Evolutionary conservation across 2,797 vertebrate species (phyloP).

Genomic region (Lutjanus argentimaculatus): DNA sequence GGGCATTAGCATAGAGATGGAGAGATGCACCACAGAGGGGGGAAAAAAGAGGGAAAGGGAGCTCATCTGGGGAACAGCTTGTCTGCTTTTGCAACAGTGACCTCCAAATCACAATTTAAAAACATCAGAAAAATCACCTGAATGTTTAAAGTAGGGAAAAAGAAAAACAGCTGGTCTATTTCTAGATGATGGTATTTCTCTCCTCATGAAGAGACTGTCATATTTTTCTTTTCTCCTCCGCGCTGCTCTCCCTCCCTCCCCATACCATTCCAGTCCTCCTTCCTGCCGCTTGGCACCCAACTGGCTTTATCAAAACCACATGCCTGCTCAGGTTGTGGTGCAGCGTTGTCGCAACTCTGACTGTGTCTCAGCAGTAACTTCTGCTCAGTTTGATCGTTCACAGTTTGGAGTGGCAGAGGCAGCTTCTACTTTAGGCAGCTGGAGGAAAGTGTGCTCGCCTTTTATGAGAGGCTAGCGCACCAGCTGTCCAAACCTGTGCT

Average conservation of each 20-base stretch:
- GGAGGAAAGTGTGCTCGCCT: slow-evolving; percentile 28
- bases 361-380: slow-evolving; percentile 30
- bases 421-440: slow-evolving; percentile 22
- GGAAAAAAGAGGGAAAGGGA: neutral
- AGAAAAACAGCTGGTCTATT: slow-evolving; percentile 29
- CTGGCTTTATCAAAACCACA: slow-evolving; percentile 50
- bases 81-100: slow-evolving; percentile 62
- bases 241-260: neutral
- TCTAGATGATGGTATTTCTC: slow-evolving; percentile 31
- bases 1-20: slow-evolving; percentile 82
- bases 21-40: slow-evolving; percentile 66
- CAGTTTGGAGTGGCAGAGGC: slow-evolving; percentile 40
- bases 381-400: slow-evolving; percentile 50
- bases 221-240: slow-evolving; percentile 2
- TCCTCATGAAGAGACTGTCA: slow-evolving; percentile 4
- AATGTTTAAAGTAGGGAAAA: slow-evolving; percentile 45
- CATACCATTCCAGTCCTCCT: slow-evolving; percentile 19
- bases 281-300: slow-evolving; percentile 32
- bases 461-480: slow-evolving; percentile 14
- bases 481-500: slow-evolving; percentile 12
- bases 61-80: slow-evolving; percentile 69
- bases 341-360: slow-evolving; percentile 15
- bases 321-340: slow-evolving; percentile 41
- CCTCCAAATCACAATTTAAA: slow-evolving; percentile 64
- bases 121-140: slow-evolving; percentile 57